These are phyloP conservation scores for Ammospiza maritima DNA, from an alignment of 2,797 vertebrate species.

Conservation along the genomic window DNA sequence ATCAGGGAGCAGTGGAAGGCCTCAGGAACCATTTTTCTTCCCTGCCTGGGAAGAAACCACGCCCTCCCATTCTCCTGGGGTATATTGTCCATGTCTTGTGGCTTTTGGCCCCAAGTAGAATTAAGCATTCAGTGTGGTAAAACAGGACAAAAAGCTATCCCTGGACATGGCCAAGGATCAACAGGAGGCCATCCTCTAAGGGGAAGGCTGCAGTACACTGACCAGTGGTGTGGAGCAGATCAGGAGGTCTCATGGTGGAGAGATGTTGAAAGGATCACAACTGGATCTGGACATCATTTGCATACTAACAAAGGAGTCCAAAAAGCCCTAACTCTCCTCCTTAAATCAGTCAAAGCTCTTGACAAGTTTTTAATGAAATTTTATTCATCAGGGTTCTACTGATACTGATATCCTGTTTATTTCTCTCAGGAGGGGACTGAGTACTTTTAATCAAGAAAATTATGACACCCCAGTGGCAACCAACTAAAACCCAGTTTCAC, in stretches of 20 bases:
- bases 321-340: not conserved
- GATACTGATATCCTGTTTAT: not conserved
- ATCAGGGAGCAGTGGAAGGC: not conserved
- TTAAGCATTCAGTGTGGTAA: not conserved
- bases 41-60: not conserved
- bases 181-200: not conserved
- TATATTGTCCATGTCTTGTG: not conserved
- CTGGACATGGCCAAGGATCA: not conserved
- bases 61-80: not conserved
- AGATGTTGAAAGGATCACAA: not conserved
- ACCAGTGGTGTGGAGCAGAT: not conserved
- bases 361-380: not conserved
- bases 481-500: not conserved
- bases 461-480: not conserved
- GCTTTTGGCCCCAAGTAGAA: not conserved
- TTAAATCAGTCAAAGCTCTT: not conserved
- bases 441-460: not conserved
- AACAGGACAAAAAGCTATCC: not conserved
- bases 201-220: not conserved
- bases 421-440: not conserved
- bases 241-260: not conserved
- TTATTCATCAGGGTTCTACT: not conserved
- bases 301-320: not conserved
- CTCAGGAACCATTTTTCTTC: not conserved
- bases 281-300: not conserved